phyloP scores from a whole-genome alignment of 2,113 vertebrate genomes.

The Montifringilla adamsi region DNA sequence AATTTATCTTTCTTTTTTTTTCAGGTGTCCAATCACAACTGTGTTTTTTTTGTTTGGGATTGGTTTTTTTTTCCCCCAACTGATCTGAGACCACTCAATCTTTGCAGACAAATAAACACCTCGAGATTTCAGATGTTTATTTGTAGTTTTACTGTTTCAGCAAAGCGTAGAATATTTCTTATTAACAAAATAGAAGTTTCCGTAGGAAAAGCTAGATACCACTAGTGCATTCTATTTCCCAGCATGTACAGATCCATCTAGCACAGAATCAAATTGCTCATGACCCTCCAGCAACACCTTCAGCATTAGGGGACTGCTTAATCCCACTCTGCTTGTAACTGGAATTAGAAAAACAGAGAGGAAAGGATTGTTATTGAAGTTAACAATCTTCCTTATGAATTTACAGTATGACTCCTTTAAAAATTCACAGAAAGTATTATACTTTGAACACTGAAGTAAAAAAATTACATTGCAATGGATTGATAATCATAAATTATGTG shows the following conservation, averaged over 20 bases:
- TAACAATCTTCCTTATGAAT: not conserved
- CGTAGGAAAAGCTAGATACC: not conserved
- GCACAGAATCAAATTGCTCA: not conserved
- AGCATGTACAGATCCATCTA: not conserved
- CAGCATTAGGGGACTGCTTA: not conserved
- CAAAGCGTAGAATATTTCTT: not conserved
- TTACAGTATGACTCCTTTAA: not conserved
- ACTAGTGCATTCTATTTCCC: not conserved
- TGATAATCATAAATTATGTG: not conserved
- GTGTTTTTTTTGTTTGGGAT: not conserved
- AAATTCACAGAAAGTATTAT: not conserved
- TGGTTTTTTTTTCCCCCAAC: rapidly evolving
- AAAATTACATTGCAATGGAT: not conserved
- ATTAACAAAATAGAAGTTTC: not conserved
- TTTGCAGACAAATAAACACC: not conserved
- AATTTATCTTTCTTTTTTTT: not conserved
- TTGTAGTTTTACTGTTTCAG: not conserved
- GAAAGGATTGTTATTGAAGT: not conserved
- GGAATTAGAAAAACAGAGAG: not conserved
- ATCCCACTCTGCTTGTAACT: not conserved
- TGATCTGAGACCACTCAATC: not conserved
- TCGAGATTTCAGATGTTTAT: not conserved
- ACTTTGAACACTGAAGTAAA: not conserved
- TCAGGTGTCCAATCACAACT: not conserved
- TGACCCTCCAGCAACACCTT: not conserved